phyloP scores from a whole-genome alignment of 92 coral and sea anemone genomes.

The Diadumene lineata region DNA sequence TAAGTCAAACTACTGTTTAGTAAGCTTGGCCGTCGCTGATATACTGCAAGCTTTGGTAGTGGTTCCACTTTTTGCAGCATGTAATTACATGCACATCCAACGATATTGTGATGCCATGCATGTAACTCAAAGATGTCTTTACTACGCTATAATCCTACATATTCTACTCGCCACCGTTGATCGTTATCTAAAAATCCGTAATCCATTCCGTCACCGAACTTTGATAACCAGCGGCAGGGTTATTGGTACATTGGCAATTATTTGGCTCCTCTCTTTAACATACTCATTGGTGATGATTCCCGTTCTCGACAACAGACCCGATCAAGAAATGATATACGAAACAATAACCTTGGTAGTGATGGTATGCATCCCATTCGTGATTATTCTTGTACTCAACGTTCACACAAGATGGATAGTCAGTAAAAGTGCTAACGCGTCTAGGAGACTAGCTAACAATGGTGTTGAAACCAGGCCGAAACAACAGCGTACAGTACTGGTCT shows the following conservation, averaged over 20 bases:
- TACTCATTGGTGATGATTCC: slow-evolving; percentile 44
- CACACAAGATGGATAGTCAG: slow-evolving; percentile 58
- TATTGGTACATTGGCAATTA: slow-evolving; percentile 25
- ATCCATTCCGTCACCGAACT: slow-evolving; percentile 56
- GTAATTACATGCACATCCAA: slow-evolving; percentile 8
- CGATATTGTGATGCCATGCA: slow-evolving; percentile 57
- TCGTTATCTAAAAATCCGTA: slow-evolving; percentile 63
- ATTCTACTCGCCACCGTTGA: slow-evolving; percentile 74
- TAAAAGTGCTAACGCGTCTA: slow-evolving; percentile 34
- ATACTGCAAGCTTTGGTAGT: slow-evolving; percentile 60
- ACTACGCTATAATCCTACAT: slow-evolving; percentile 73
- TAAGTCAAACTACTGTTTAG: slow-evolving; percentile 74
- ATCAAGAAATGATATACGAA: slow-evolving; percentile 23
- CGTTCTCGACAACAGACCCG: slow-evolving; percentile 49
- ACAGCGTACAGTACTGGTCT: slow-evolving; percentile 45
- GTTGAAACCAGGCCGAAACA: neutral
- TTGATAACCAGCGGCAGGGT: slow-evolving; percentile 59
- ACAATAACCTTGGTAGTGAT: slow-evolving; percentile 40
- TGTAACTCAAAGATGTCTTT: slow-evolving; percentile 63
- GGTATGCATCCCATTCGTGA: slow-evolving; percentile 54
- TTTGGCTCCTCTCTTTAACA: slow-evolving; percentile 64
- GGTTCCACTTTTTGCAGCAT: slow-evolving; percentile 65
- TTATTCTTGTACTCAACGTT: slow-evolving; percentile 46
- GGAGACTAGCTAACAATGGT: neutral
- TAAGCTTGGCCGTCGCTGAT: slow-evolving; percentile 77